Percentiles rank a stretch among this genome's conserved stretches.
These are phyloP conservation scores for Ceyx erithaca DNA, from an alignment of 2,797 vertebrate species.

Conservation along the genomic window DNA sequence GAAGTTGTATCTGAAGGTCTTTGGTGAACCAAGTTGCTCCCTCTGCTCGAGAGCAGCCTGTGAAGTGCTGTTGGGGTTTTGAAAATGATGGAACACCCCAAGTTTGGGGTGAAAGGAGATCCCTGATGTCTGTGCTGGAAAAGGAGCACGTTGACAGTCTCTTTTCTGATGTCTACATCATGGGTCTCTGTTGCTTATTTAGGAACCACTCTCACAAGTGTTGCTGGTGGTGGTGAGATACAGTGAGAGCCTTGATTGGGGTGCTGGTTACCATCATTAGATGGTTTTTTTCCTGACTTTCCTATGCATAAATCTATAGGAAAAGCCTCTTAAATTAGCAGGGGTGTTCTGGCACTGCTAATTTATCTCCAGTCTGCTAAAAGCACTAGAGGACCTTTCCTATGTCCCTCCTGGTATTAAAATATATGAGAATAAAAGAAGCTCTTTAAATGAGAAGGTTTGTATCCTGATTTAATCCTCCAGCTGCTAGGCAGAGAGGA, in stretches of 20 bases:
- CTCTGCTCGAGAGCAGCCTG: neutral
- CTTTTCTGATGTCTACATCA: rapidly evolving
- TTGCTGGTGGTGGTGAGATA: neutral
- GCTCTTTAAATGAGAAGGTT: neutral
- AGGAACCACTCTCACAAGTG: neutral
- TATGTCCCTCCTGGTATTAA: rapidly evolving
- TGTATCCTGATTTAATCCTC: neutral
- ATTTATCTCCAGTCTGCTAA: neutral
- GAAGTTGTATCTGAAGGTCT: neutral
- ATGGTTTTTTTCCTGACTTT: neutral
- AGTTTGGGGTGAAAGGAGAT: neutral
- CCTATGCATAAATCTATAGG: neutral
- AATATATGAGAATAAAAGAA: neutral
- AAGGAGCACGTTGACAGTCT: neutral
- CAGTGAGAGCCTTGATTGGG: neutral
- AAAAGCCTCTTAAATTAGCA: neutral
- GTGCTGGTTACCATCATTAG: rapidly evolving
- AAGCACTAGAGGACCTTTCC: neutral
- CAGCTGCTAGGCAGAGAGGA: neutral
- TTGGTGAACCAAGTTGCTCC: neutral
- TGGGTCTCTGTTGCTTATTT: neutral
- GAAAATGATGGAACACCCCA: neutral
- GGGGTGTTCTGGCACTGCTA: neutral
- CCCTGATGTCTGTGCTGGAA: neutral
- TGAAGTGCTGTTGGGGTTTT: neutral